Evolutionary conservation across 2,888 invertebrate species (phyloP).

Genomic region (Pasiphila rectangulata): DNA sequence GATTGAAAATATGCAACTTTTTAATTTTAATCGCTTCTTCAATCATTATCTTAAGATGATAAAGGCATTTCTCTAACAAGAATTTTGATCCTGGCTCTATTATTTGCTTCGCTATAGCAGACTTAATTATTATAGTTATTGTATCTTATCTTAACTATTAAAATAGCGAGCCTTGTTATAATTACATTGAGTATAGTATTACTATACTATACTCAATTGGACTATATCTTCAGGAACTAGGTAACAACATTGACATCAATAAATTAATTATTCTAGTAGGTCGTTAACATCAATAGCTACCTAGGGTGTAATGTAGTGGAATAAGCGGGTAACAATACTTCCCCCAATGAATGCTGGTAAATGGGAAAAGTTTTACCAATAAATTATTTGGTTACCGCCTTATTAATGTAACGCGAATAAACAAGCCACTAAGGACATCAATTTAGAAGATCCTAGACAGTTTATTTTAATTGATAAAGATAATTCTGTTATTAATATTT

Average conservation of each 20-base stretch:
- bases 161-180: too few species aligned
- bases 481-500: too few species aligned
- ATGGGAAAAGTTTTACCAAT: slow-evolving; percentile 44
- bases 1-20: too few species aligned
- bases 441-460: neutral
- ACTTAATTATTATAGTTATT: too few species aligned
- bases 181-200: too few species aligned
- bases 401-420: slow-evolving; percentile 39
- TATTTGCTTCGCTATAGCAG: too few species aligned
- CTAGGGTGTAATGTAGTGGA: slow-evolving; percentile 32
- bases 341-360: slow-evolving; percentile 26
- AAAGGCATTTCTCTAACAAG: too few species aligned
- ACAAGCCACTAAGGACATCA: slow-evolving; percentile 13
- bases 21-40: too few species aligned
- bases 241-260: neutral
- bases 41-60: too few species aligned
- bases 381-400: slow-evolving; percentile 39
- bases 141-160: too few species aligned
- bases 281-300: slow-evolving; percentile 24
- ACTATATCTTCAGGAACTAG: neutral
- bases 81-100: too few species aligned
- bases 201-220: neutral
- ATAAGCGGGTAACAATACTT: slow-evolving; percentile 24
- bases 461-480: neutral
- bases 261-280: slow-evolving; percentile 11